Base-by-base conservation (phyloP, 2,797 vertebrate species). In the Lateolabrax maculatus region DNA sequence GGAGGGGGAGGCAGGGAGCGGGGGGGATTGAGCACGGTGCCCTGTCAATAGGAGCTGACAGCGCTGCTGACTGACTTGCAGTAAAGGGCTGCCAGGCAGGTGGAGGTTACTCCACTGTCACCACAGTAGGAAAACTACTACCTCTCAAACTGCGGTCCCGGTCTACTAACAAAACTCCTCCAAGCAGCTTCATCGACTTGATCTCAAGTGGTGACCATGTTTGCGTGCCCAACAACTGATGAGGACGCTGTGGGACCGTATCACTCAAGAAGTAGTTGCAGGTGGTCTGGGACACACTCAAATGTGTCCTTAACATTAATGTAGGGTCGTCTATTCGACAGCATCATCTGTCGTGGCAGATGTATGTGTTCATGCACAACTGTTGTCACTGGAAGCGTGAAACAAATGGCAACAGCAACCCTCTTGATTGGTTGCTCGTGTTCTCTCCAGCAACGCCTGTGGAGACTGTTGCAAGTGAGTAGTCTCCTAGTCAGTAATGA, bases 41-140 rank as follows among this genome's bases (percentile, higher is more conserved):
- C 58, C 61, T 39, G 84, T 83, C 87, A 85, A 80, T 75, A 57
- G 65, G 62, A 84, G 82, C 74, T 63, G 90, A 89, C 89, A 83
- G 87, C 75, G 64, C 77, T 69, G 86, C 84, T 48, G 85, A 84
- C 80, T 86, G 89, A 82, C 73, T 84, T 90, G 84, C 73, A 74
- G 71, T n/a, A 75, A 65, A 60, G 70, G 44, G 74, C 78, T 84
- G 80, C 39, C 75, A 88, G 65, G 83, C 89, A 91, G 90, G 89
- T 90, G 87, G 78, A 90, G 81, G 68, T 86, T 71, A 66, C 79
- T 83, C 81, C 63, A 71, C 77, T 85, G 85, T 72, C 80, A 75
- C 75, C 56, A 29, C 71, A 71, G 77, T 72, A 69, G 72, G 71
- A 73, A 84, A 75, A 85, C 74, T 46, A 74, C 85, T 65, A 56